phyloP scores from a whole-genome alignment of 2,797 vertebrate species.

The Spinibarbus caldwelli region DNA sequence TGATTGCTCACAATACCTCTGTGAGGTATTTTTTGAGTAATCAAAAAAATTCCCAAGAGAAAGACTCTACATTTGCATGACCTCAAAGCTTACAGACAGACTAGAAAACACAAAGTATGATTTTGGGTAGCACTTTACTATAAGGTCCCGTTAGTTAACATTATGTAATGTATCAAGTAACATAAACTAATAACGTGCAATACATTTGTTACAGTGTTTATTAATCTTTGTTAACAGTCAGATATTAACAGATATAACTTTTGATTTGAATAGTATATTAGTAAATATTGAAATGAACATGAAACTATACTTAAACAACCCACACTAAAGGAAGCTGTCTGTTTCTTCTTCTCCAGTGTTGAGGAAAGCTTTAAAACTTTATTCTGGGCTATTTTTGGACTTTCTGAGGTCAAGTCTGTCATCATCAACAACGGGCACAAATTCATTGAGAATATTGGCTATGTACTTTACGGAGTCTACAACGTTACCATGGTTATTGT shows the following conservation, averaged over 20 bases:
- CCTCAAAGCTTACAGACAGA: not conserved
- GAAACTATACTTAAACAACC: too few relatives aligned
- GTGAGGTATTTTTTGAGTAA: too few relatives aligned
- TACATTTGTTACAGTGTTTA: not conserved
- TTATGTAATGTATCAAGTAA: not conserved
- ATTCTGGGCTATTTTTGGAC: slow-evolving; percentile 91
- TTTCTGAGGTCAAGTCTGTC: slow-evolving; percentile 97
- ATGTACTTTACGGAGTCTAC: slow-evolving; percentile 97
- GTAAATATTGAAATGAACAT: too few relatives aligned
- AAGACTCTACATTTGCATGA: not conserved
- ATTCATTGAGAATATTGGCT: slow-evolving; percentile 87
- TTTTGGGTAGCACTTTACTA: too few relatives aligned
- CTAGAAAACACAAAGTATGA: too few relatives aligned
- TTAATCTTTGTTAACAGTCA: not conserved
- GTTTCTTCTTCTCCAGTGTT: slow-evolving; percentile 75
- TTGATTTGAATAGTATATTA: too few relatives aligned
- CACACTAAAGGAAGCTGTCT: too few relatives aligned
- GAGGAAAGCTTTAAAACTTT: slow-evolving; percentile 97
- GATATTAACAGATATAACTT: too few relatives aligned
- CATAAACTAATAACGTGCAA: not conserved
- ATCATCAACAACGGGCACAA: slow-evolving; percentile 94
- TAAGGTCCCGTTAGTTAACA: not conserved
- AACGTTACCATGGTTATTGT: slow-evolving; percentile 99
- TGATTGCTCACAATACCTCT: too few relatives aligned
- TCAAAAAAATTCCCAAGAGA: too few relatives aligned